Base-by-base conservation (phyloP, 2,797 vertebrate species). In the Sebastes vulpes region DNA sequence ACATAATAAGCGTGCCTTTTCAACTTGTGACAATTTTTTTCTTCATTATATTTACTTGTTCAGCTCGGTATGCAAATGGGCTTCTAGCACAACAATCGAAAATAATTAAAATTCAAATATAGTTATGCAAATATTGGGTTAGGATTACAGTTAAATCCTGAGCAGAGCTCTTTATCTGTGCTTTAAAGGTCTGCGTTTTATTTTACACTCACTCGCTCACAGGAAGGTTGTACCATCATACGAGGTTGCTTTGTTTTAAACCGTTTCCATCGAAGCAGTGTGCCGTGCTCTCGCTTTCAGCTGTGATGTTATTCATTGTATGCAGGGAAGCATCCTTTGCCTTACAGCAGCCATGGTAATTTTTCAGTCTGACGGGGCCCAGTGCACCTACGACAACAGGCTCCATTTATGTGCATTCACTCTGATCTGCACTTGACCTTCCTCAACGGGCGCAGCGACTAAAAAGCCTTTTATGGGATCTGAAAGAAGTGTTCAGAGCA, bases 361-460 rank as follows among this genome's bases (percentile, higher is more conserved):
- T 88, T 88, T 73, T 92, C 93, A 92, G 92, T 90, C 87, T 90
- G 91, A 89, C 74, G 77, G 82, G 75, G 76, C 76, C 61, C 79
- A 18, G 69, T 71, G 87, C 84, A 79, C 79, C 84, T 72, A 74
- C 81, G 82, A 80, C 91, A 88, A 88, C 89, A 70, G 68, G 57
- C 84, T 89, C 79, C 83, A 73, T 90, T 92, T 84, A 90, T 89
- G 86, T 82, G 86, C 89, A 73, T 88, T 88, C 56, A 48, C 87
- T 92, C 80, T 89, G 89, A 91, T 92, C 89, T 86, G 76, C 83
- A 75, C 82, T 89, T 90, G 93, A 94, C 93, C 93, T 94, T 94
- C 90, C 83, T 67, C 72, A 75, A 81, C 69, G 65, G 85, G 79
- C 87, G 4, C 83, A 25, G 74, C 31, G 81, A 88, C 87, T 91